Conservation (phyloP, 1,140 invertebrate genomes). For the Rhysida immarginata region DNA sequence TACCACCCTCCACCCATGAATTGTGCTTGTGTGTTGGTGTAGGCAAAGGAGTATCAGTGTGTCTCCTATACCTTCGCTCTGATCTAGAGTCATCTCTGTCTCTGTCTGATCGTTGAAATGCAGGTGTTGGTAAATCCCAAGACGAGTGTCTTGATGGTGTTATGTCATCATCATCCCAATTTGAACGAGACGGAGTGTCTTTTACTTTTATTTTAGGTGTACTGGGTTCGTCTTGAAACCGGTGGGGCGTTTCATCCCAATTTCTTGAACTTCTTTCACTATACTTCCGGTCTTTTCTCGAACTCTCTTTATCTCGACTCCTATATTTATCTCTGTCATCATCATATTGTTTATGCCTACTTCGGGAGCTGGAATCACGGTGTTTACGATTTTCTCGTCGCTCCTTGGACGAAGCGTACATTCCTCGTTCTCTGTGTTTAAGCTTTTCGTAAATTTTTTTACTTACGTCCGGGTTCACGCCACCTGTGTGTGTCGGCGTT, state of each 20-base stretch:
- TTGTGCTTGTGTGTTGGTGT: conserved; percentile 80
- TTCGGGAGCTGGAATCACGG: conserved; percentile 19
- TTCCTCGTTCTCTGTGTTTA: conserved; percentile 37
- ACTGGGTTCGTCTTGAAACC: conserved; percentile 59
- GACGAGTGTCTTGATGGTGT: conserved; percentile 48
- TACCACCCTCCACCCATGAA: conserved; percentile 38
- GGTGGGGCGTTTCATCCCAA: conserved; percentile 44
- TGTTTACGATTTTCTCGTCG: conserved; percentile 23
- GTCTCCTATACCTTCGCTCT: neutral
- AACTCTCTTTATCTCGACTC: neutral
- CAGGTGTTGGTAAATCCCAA: conserved; percentile 87
- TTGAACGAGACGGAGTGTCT: conserved; percentile 16
- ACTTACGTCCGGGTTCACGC: conserved; percentile 61
- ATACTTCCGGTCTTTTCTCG: neutral
- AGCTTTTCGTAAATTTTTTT: conserved; percentile 51
- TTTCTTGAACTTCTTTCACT: conserved; percentile 28
- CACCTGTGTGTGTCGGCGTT: conserved; percentile 84
- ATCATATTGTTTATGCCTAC: conserved; percentile 7
- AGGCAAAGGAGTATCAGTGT: conserved; percentile 42
- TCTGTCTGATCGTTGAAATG: conserved; percentile 28
- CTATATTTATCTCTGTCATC: neutral
- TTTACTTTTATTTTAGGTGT: conserved; percentile 55
- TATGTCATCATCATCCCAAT: conserved; percentile 68
- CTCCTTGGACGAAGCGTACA: conserved; percentile 38
- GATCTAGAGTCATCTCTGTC: conserved; percentile 16